Evolutionary conservation across 1,140 invertebrate species (phyloP), one percentile per base, ranked within the genome.

Genomic region (Lasioglossum baleicum): DNA sequence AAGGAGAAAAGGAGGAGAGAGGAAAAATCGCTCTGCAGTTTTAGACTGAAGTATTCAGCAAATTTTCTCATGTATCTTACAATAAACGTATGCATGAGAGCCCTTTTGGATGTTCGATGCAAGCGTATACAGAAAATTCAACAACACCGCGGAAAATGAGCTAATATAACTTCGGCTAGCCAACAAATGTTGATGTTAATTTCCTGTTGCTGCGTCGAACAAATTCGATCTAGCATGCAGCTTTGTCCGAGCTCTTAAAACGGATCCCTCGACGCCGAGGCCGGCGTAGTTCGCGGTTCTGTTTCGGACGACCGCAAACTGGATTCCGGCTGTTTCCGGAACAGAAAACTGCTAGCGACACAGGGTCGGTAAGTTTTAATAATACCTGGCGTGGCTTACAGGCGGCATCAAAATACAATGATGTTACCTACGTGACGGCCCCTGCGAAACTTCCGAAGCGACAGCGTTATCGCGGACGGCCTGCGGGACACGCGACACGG

Each of bases 341-440:
- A 71, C 11, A 51, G 82, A 81, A 83, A 81, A 81, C 31, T 76
- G 7, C 31, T 3, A 44, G 26, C 22, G 53, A 56, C 66, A 4
- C 20, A 10, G 31, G 64, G 51, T 20, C 15, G 58, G 64, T 61
- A 85, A 84, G 79, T 85, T 85, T 84, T 84, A 85, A 85, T 85
- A 82, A 85, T 81, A 81, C 81, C 48, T 61, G 72, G 72, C 22
- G 44, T 51, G 48, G 48, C 42, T 76, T 77, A 72, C 65, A 71
- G 56, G 66, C 42, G 42, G 83, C 78, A 75, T 83, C 78, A 67
- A 81, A 65, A 65, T 58, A 31, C 58, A 69, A 69, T 73, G 70
- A 60, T 35, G 72, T 83, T 80, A 35, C 35, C 35, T 35, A 71
- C 48, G 44, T 40, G 70, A 67, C 72, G 65, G 53, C 22, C 26